Conservation (phyloP, 2,797 vertebrate genomes). For the Pseudopleuronectes americanus region DNA sequence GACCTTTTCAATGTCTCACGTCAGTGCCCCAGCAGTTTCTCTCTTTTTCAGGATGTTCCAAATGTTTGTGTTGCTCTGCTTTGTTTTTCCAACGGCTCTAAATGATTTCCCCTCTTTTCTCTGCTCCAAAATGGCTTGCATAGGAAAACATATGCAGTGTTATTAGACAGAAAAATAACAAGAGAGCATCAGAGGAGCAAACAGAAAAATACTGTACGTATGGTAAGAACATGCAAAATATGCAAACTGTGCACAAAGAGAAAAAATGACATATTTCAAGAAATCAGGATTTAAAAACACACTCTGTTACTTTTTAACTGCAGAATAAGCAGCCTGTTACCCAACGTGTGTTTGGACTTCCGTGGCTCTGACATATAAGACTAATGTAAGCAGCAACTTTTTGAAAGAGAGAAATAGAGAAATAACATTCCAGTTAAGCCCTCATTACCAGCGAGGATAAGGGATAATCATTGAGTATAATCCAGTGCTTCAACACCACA, state of each 20-base stretch:
- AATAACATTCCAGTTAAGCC: constrained; percentile 5
- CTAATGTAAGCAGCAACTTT: constrained; percentile 28
- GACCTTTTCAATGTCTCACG: not conserved
- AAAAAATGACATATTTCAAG: constrained; percentile 32
- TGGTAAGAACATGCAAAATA: constrained; percentile 48
- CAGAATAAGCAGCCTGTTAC: constrained; percentile 25
- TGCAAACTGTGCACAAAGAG: constrained; percentile 48
- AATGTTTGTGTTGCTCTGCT: not conserved
- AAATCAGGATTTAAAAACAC: constrained; percentile 21
- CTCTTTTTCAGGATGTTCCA: too few species aligned
- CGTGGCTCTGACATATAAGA: constrained; percentile 24
- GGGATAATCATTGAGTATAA: constrained; percentile 1
- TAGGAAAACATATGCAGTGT: constrained; percentile 1
- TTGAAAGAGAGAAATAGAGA: not conserved
- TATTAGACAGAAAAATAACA: constrained; percentile 11
- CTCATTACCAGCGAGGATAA: constrained; percentile 24
- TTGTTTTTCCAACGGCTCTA: not conserved
- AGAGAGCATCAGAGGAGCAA: constrained; percentile 4
- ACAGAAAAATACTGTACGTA: constrained; percentile 25
- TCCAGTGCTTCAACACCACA: constrained; percentile 6
- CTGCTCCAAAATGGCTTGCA: not conserved
- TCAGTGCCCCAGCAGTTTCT: too few species aligned
- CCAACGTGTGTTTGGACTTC: constrained; percentile 20
- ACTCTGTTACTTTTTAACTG: constrained; percentile 30
- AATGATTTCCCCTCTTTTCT: not conserved